Percentiles rank a stretch among this genome's conserved stretches.
Conservation (phyloP, 1,140 invertebrate species). For the Nasonia vitripennis region DNA sequence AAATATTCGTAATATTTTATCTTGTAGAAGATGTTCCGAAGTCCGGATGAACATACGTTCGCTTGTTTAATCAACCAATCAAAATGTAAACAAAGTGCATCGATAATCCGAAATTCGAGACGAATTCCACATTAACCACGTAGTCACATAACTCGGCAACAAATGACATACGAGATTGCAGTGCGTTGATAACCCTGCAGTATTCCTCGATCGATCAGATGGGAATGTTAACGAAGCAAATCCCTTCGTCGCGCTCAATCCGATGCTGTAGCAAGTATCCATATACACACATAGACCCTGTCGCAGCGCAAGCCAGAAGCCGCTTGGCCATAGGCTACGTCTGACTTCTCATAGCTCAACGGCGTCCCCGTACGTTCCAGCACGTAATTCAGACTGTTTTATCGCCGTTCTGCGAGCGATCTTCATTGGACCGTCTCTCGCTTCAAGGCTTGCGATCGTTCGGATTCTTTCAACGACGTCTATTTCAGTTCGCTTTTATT, state of each 20-base stretch:
- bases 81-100: too few relatives aligned
- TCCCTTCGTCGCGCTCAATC: constrained; percentile 2
- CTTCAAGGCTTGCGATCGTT: neutral
- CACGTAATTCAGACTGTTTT: constrained; percentile 29
- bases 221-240: constrained; percentile 35
- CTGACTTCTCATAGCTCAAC: neutral
- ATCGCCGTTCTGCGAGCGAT: neutral
- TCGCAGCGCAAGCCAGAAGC: neutral
- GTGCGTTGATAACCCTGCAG: neutral
- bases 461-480: neutral
- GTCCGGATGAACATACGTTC: too few relatives aligned
- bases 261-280: neutral
- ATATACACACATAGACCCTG: neutral
- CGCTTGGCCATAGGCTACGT: neutral
- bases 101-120: too few relatives aligned
- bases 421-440: constrained; percentile 14
- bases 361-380: neutral
- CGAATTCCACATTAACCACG: neutral
- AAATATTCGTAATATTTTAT: neutral
- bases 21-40: neutral
- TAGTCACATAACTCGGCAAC: neutral
- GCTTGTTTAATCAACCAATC: too few relatives aligned
- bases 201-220: constrained; percentile 29
- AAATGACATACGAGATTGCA: neutral
- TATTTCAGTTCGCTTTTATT: neutral